phyloP scores from a whole-genome alignment of 2,888 invertebrate genomes.

The Eristalinus sepulchralis region DNA sequence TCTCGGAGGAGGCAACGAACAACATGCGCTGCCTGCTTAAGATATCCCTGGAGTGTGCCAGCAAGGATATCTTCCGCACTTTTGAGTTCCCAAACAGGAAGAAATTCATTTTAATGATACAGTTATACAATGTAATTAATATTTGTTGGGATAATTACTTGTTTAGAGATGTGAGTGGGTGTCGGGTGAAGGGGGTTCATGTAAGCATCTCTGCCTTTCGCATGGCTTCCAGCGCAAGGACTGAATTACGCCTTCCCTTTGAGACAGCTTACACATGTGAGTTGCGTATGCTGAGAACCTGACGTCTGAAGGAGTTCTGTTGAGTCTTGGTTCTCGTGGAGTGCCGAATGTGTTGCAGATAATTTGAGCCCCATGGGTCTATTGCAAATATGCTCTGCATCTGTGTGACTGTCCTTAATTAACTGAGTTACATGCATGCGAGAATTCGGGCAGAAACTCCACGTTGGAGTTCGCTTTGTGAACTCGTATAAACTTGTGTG shows the following conservation, averaged over 20 bases:
- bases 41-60: constrained; percentile 1
- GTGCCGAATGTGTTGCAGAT: not conserved
- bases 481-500: not conserved
- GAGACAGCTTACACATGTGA: not conserved
- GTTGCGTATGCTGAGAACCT: not conserved
- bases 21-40: not conserved
- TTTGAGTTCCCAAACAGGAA: constrained; percentile 53
- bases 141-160: constrained; percentile 39
- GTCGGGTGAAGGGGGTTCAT: not conserved
- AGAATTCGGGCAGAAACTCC: not conserved
- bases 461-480: not conserved
- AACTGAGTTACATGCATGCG: not conserved
- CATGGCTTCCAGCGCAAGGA: not conserved
- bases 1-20: constrained; percentile 1
- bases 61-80: constrained; percentile 43
- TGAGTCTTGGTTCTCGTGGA: not conserved
- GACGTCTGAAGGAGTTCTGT: not conserved
- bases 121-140: constrained; percentile 48
- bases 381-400: not conserved
- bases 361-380: not conserved
- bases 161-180: too few relatives aligned
- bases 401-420: not conserved
- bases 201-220: not conserved
- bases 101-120: constrained; percentile 61
- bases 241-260: not conserved